A percentile compares a stretch with the other conserved stretches of the same genome.
These are phyloP conservation scores for Cryptomyrus ogoouensis DNA, from an alignment of 2,113 vertebrate genomes.

Conservation along the genomic window DNA sequence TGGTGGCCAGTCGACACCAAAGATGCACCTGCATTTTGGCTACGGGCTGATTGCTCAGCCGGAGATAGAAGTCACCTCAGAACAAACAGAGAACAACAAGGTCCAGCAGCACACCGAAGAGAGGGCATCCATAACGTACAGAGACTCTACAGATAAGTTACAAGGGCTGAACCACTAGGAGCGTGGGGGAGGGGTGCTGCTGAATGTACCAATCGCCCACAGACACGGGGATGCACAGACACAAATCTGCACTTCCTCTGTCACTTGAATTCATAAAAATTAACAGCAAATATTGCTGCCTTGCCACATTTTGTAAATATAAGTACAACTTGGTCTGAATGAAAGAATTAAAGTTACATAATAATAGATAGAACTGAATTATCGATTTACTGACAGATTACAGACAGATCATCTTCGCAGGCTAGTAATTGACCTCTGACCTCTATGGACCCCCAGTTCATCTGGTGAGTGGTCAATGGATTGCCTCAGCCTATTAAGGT, in stretches of 20 bases:
- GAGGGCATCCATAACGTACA: not conserved
- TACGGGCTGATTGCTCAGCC: not conserved
- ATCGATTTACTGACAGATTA: slow-evolving; percentile 4
- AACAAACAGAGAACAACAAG: not conserved
- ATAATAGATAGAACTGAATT: not conserved
- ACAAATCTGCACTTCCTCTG: not conserved
- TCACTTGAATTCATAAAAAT: not conserved
- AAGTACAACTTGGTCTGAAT: not conserved
- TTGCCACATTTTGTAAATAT: not conserved
- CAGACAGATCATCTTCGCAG: not conserved
- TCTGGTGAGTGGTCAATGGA: not conserved
- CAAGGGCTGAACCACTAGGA: not conserved
- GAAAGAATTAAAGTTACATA: not conserved
- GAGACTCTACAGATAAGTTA: not conserved
- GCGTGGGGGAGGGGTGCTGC: not conserved
- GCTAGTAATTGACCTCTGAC: not conserved
- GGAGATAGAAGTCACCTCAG: not conserved
- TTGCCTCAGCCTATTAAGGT: slow-evolving; percentile 15
- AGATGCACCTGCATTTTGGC: not conserved
- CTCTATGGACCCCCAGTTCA: not conserved
- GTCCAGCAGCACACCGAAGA: not conserved
- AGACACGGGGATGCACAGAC: not conserved
- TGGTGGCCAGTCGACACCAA: not conserved
- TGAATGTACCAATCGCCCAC: not conserved
- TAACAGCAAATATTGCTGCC: not conserved